Evolutionary conservation across 53 echinoderm and acorn worm genomes (phyloP), one percentile per base, ranked within the genome.

Genomic region (Stichopus horrens): DNA sequence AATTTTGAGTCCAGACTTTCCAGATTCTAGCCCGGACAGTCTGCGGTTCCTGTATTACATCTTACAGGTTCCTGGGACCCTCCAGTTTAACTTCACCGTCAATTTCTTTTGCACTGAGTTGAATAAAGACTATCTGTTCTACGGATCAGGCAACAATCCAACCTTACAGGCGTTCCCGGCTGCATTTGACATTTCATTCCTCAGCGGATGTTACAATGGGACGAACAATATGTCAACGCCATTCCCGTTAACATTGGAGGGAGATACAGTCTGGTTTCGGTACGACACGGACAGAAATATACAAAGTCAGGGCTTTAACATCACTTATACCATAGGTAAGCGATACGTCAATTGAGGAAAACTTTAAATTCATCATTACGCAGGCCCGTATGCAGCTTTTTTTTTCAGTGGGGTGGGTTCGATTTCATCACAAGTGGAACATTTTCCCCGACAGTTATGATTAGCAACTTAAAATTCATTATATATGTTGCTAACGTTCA

Each of bases 221-320:
- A 85, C 85, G 2, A 53, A 52, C 5, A 37, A 37, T 37, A 80
- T 80, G 21, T 9, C 23, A 1, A 5, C 6, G 9, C 66, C 63
- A 23, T 18, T 85, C 9, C 85, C 85, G 5, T 23, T 85, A 10
- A 37, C 51, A 6, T 13, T 85, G 13, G 85, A 85, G 52, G 85
- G 85, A 85, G 71, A 85, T 16, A 51, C 65, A 14, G 85, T 10
- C 85, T 85, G 85, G 85, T 65, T 85, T 52, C 63, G 85, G 8
- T 58, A 21, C 52, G 85, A 85, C 21, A 67, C 85, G 1, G 85
- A 85, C 52, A 10, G 60, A 10, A 85, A 85, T 5, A 67, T 85
- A 59, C 20, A 5, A 67, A 85, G 85, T 10, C 85, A 65, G 4
- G 85, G 85, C 18, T 85, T 37, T 7, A 85, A 85, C 21, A 85